Base-by-base conservation (phyloP, 2,113 vertebrate genomes). In the Passer domesticus region DNA sequence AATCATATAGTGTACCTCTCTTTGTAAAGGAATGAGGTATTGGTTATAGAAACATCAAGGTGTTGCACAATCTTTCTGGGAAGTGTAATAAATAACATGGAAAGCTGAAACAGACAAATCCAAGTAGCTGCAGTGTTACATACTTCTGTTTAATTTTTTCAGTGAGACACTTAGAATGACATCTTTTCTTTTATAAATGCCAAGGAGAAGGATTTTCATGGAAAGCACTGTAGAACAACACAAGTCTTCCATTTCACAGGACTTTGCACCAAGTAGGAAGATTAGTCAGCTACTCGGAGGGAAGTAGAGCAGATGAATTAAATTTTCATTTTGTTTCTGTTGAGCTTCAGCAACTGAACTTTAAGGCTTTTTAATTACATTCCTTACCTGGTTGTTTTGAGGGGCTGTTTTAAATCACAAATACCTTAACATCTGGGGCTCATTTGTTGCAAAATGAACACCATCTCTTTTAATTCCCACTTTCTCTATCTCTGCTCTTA, bases 381-480 rank as follows among this genome's bases (percentile, higher is more conserved):
- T 84, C 31, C 49, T 67, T 95, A 96, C 94, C 95, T 96, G 76
- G 44, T 53, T 92, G 77, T 60, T 78, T 66, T 94, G 49, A 96
- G 15, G 76, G 69, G 44, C 64, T 60, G 25, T 74, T 81, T 93
- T 92, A 90, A 92, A 77, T 25, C 60, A 72, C 87, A 95, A 74
- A 95, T 77, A 80, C 82, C 52, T 88, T 80, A 91, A 63, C 90
- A 90, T 88, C 75, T 86, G 91, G 70, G 92, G 63, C 82, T 95
- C 82, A 80, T 85, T 95, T 95, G 75, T 95, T 93, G 72, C 85
- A 68, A 92, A 90, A 90, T 67, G 68, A 93, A 43, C 64, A 92
- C 92, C 56, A 37, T 92, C 83, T 83, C 60, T 79, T 41, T 84
- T 90, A 81, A 92, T 94, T 95, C 92, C 90, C 52, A 89, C 31